A percentile compares a stretch with the other conserved stretches of the same genome.
Evolutionary conservation across 1,140 invertebrate genomes (phyloP).

Genomic region (Brachionus asplanchnoidis): DNA sequence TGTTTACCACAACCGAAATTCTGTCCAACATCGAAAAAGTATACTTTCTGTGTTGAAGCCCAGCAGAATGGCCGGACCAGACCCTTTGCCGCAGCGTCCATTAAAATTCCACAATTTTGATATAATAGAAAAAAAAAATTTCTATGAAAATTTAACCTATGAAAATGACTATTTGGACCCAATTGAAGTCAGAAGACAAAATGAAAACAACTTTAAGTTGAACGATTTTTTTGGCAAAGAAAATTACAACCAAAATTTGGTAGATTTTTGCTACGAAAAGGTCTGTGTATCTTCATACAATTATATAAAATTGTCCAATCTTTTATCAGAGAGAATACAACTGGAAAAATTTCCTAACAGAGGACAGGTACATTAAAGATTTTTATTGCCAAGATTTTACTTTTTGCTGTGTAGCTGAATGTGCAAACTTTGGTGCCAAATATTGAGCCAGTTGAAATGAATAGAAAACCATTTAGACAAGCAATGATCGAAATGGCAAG

Average conservation of each 20-base stretch:
- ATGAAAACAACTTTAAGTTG: neutral
- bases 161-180: neutral
- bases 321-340: neutral
- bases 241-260: neutral
- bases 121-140: neutral
- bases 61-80: neutral
- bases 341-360: neutral
- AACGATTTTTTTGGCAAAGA: slow-evolving; percentile 10
- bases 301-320: neutral
- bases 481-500: slow-evolving; percentile 36
- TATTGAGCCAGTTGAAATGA: slow-evolving; percentile 40
- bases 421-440: slow-evolving; percentile 31
- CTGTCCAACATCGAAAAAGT: neutral
- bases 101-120: neutral
- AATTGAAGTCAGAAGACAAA: neutral
- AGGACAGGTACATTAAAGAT: neutral
- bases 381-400: neutral
- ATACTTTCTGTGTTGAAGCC: neutral
- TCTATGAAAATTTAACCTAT: slow-evolving; percentile 26
- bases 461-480: slow-evolving; percentile 31
- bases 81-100: neutral
- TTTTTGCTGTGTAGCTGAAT: neutral
- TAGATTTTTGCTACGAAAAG: slow-evolving; percentile 7
- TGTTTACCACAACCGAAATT: neutral
- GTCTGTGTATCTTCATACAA: neutral